phyloP scores from a whole-genome alignment of 1,140 invertebrate species.

The Caerostris darwini region DNA sequence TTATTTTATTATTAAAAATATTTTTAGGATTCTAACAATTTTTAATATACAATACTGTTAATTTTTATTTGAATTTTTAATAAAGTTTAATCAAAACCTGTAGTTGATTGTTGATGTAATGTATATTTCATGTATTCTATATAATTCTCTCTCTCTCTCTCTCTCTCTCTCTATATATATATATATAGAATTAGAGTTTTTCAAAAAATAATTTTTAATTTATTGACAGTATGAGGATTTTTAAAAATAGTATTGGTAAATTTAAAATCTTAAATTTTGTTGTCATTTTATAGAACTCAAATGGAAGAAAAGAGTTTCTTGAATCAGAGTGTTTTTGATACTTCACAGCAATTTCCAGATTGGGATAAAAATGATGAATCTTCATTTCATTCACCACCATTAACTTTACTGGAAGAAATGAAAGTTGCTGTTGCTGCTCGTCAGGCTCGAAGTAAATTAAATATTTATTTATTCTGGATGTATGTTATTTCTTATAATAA shows the following conservation, averaged over 20 bases:
- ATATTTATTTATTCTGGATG: background rate
- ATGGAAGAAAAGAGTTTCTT: slow-evolving; percentile 45
- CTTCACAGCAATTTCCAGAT: background rate
- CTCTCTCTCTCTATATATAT: no score
- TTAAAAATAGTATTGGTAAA: no score
- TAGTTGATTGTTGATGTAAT: no score
- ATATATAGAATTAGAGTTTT: no score
- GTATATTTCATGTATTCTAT: no score
- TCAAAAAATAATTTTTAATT: no score
- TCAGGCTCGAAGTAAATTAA: slow-evolving; percentile 75
- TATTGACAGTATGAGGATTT: no score
- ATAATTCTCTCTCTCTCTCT: no score
- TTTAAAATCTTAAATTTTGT: background rate
- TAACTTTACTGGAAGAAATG: slow-evolving; percentile 78
- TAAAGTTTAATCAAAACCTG: no score
- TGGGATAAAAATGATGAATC: slow-evolving; percentile 8
- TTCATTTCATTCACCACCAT: slow-evolving; percentile 42
- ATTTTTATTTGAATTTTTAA: no score
- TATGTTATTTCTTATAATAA: background rate
- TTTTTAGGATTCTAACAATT: background rate
- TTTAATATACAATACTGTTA: background rate
- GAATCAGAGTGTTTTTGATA: background rate
- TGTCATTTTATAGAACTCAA: background rate
- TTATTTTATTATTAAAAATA: background rate
- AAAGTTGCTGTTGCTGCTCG: slow-evolving; percentile 77